A percentile compares a stretch with the other conserved stretches of the same genome.
Conservation (phyloP, 2,888 invertebrate species). For the Achlya flavicornis region DNA sequence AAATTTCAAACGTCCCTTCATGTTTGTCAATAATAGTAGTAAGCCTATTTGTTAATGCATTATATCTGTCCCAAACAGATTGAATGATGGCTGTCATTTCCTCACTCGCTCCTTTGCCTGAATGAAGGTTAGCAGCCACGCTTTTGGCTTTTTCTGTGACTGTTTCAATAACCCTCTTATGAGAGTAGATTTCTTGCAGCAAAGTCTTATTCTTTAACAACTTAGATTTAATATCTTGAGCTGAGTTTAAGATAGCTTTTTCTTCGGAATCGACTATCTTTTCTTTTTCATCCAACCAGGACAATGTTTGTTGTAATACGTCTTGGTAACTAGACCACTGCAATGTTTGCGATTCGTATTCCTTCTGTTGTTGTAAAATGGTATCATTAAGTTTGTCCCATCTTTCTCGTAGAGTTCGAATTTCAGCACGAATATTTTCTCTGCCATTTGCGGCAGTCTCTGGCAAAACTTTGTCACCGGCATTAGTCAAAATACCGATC, state of each 20-base stretch:
- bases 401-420: slow-evolving; percentile 90
- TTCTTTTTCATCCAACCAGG: slow-evolving; percentile 95
- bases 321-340: slow-evolving; percentile 95
- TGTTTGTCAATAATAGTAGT: slow-evolving; percentile 88
- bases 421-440: slow-evolving; percentile 93
- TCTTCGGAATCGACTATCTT: slow-evolving; percentile 89
- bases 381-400: slow-evolving; percentile 95
- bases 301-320: slow-evolving; percentile 90
- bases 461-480: slow-evolving; percentile 95
- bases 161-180: slow-evolving; percentile 95
- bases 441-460: slow-evolving; percentile 96
- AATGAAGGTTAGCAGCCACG: slow-evolving; percentile 84
- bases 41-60: slow-evolving; percentile 86
- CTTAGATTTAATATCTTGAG: slow-evolving; percentile 93
- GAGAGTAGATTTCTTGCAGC: slow-evolving; percentile 94
- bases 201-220: slow-evolving; percentile 93
- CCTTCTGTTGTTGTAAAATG: slow-evolving; percentile 92
- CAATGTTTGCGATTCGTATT: slow-evolving; percentile 91
- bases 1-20: slow-evolving; percentile 90
- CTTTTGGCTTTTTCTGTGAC: slow-evolving; percentile 94
- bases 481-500: slow-evolving; percentile 88
- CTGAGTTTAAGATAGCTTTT: slow-evolving; percentile 88
- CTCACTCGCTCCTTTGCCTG: slow-evolving; percentile 81
- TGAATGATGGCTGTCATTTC: slow-evolving; percentile 88
- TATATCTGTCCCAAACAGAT: slow-evolving; percentile 90